These are phyloP conservation scores for Boleophthalmus pectinirostris DNA, from an alignment of 2,113 vertebrate genomes.

Conservation along the genomic window DNA sequence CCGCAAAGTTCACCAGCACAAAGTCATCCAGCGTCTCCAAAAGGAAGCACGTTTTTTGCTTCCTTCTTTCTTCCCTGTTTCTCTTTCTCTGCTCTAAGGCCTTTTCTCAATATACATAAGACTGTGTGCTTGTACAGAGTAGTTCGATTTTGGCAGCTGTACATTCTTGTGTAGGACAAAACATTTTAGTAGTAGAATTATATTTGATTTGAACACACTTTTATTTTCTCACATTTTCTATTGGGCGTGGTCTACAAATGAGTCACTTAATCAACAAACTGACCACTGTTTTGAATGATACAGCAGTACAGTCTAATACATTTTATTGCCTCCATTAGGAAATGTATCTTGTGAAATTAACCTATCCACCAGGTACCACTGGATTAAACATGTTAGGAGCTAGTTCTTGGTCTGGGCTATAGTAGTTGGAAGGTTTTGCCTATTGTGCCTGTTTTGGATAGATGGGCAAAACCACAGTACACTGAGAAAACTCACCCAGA, in stretches of 20 bases:
- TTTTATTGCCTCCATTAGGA: no score
- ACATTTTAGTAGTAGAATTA: slow-evolving; percentile 27
- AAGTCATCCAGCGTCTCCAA: slow-evolving; percentile 62
- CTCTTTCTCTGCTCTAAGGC: slow-evolving; percentile 29
- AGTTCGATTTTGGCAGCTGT: slow-evolving; percentile 26
- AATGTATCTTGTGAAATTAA: no score
- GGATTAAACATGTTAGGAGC: no score
- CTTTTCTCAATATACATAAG: slow-evolving; percentile 41
- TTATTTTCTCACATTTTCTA: slow-evolving; percentile 26
- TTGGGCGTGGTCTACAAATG: background rate
- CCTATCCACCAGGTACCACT: no score
- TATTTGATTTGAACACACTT: background rate
- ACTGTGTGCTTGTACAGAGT: slow-evolving; percentile 44
- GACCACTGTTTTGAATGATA: no score
- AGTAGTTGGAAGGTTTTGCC: no score
- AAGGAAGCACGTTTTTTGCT: slow-evolving; percentile 53
- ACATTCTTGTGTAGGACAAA: slow-evolving; percentile 40
- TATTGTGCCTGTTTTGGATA: no score
- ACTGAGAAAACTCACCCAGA: no score
- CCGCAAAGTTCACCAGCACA: slow-evolving; percentile 72
- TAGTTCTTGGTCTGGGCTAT: no score
- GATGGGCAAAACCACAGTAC: no score
- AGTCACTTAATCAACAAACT: no score
- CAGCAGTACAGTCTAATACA: no score
- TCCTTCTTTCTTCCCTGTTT: slow-evolving; percentile 25